Percentiles rank a stretch among this genome's conserved stretches.
Conservation (phyloP, 2,888 invertebrate genomes). For the Rhamnusium bicolor region DNA sequence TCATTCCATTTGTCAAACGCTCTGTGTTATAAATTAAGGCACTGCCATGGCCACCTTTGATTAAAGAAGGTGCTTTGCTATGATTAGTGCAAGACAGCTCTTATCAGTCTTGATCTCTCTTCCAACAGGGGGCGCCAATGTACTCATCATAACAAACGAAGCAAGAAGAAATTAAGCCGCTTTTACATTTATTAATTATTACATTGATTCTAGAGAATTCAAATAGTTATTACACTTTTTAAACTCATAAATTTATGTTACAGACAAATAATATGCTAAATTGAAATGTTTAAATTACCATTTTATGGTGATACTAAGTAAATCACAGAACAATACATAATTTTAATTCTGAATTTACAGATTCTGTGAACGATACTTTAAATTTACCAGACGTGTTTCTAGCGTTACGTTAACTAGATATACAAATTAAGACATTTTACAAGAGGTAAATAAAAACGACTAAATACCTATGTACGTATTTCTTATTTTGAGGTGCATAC, state of each 20-base stretch:
- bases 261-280: no score
- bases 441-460: no score
- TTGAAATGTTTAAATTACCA: no score
- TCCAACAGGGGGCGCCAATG: slow-evolving; percentile 47
- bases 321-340: not conserved
- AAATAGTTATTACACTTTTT: no score
- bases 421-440: no score
- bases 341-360: not conserved
- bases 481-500: no score
- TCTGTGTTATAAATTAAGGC: slow-evolving; percentile 67
- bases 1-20: slow-evolving; percentile 65
- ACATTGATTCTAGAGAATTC: no score
- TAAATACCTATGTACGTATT: no score
- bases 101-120: slow-evolving; percentile 55
- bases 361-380: not conserved
- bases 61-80: slow-evolving; percentile 67
- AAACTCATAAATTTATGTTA: no score
- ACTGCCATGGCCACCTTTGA: slow-evolving; percentile 70
- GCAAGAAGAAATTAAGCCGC: slow-evolving; percentile 15
- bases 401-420: not conserved
- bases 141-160: slow-evolving; percentile 21
- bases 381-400: not conserved
- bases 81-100: slow-evolving; percentile 50
- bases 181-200: not conserved
- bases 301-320: no score